Evolutionary conservation across 2,797 vertebrate species (phyloP).

Genomic region (Phrynocephalus forsythii): DNA sequence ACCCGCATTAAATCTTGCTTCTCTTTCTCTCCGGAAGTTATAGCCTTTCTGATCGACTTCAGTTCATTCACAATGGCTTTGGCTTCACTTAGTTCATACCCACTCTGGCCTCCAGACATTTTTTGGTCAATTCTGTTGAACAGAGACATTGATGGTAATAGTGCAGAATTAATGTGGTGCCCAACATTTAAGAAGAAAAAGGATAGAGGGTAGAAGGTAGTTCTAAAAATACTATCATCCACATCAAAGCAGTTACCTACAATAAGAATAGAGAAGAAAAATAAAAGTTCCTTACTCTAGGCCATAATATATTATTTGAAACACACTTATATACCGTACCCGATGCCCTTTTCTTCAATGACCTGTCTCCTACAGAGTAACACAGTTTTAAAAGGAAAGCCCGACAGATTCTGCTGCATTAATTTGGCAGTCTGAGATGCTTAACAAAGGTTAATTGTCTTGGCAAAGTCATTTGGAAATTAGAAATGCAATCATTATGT

Average conservation of each 20-base stretch:
- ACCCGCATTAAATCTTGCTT: slow-evolving; percentile 88
- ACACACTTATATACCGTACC: neutral
- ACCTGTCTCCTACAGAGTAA: neutral
- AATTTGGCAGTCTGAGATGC: neutral
- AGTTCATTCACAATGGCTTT: slow-evolving; percentile 85
- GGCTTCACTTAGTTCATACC: slow-evolving; percentile 84
- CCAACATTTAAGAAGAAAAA: slow-evolving; percentile 42
- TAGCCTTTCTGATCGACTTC: slow-evolving; percentile 84
- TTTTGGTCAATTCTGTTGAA: slow-evolving; percentile 85
- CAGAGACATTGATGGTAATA: slow-evolving; percentile 21
- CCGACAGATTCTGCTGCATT: neutral
- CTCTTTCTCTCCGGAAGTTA: slow-evolving; percentile 86
- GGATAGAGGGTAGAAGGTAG: neutral
- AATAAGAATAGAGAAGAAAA: neutral
- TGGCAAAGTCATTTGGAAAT: slow-evolving; percentile 4
- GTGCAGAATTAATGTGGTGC: slow-evolving; percentile 17
- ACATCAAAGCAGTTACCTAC: neutral
- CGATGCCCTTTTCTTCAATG: neutral
- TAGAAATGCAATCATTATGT: neutral
- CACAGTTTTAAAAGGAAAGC: neutral
- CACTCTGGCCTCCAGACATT: slow-evolving; percentile 85
- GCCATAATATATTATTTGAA: neutral
- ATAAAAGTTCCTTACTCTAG: neutral
- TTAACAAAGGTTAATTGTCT: slow-evolving; percentile 13
- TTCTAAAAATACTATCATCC: slow-evolving; percentile 1